These are phyloP conservation scores for Ceratoteleas bidentatus DNA, from an alignment of 1,140 invertebrate species.

Conservation along the genomic window DNA sequence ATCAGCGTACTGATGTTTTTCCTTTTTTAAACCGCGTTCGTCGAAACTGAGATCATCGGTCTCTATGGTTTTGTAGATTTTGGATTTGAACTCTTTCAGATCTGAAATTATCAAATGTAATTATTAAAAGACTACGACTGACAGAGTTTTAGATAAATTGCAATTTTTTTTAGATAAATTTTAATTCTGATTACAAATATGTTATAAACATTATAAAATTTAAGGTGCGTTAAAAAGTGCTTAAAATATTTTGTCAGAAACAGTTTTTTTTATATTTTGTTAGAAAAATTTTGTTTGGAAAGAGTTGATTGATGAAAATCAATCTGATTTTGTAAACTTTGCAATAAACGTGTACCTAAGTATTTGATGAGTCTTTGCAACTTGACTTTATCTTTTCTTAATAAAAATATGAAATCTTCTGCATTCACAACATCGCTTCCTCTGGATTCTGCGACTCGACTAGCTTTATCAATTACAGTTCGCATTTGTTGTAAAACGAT, in stretches of 20 bases:
- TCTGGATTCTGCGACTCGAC: constrained; percentile 80
- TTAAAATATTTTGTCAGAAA: too few relatives aligned
- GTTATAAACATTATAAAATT: too few relatives aligned
- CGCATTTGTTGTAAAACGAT: constrained; percentile 84
- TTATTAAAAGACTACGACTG: too few relatives aligned
- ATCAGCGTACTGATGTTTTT: constrained; percentile 65
- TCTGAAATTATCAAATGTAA: constrained; percentile 65
- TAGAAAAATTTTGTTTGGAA: constrained; percentile 2
- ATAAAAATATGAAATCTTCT: constrained; percentile 84
- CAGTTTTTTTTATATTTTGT: too few relatives aligned
- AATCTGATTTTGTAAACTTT: too few relatives aligned
- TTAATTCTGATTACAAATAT: too few relatives aligned
- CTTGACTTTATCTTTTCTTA: constrained; percentile 84
- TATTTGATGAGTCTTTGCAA: constrained; percentile 83
- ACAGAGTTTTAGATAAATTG: too few relatives aligned
- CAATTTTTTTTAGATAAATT: too few relatives aligned
- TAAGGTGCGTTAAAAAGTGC: too few relatives aligned
- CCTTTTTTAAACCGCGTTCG: constrained; percentile 47
- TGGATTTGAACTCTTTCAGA: constrained; percentile 73
- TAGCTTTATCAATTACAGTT: constrained; percentile 79
- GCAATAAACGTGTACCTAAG: constrained; percentile 75
- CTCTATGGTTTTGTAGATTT: constrained; percentile 69
- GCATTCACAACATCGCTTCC: constrained; percentile 69
- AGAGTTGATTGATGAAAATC: too few relatives aligned
- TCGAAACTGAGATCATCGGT: constrained; percentile 59